Percentiles rank a stretch among this genome's conserved stretches.
phyloP scores from a whole-genome alignment of 2,797 vertebrate genomes.

The Lophius americanus region DNA sequence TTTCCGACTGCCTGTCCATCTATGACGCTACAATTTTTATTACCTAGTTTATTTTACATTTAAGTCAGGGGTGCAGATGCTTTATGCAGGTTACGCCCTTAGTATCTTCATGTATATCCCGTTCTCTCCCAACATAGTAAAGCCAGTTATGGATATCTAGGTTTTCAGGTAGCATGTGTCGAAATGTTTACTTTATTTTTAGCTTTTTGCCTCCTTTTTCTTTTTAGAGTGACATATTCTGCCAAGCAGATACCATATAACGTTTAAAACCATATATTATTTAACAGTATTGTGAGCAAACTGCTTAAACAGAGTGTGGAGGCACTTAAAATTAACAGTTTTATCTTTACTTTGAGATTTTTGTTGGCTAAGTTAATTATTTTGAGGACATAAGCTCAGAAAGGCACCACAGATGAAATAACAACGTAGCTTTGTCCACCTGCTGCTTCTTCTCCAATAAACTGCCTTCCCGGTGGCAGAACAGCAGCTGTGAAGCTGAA shows the following conservation, averaged over 20 bases:
- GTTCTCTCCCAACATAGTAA: neutral
- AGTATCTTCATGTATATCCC: too few species aligned
- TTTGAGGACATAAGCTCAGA: slow-evolving; percentile 24
- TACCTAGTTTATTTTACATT: too few species aligned
- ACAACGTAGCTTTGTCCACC: slow-evolving; percentile 42
- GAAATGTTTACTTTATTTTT: neutral
- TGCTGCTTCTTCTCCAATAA: slow-evolving; percentile 51
- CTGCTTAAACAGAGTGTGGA: neutral
- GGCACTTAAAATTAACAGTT: neutral
- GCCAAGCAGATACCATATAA: neutral
- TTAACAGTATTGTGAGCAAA: neutral
- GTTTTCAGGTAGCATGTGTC: neutral
- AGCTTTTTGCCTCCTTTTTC: neutral
- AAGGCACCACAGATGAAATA: slow-evolving; percentile 26
- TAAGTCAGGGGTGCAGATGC: too few species aligned
- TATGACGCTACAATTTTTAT: too few species aligned
- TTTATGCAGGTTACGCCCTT: too few species aligned
- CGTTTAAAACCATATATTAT: neutral
- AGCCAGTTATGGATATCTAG: neutral
- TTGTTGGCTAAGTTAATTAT: slow-evolving; percentile 39
- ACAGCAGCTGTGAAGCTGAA: slow-evolving; percentile 55
- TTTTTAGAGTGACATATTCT: neutral
- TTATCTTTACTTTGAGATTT: slow-evolving; percentile 27
- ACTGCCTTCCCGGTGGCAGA: slow-evolving; percentile 36
- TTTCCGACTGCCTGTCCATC: too few species aligned